Evolutionary conservation across 2,888 invertebrate species (phyloP).

Genomic region (Cylindroiulus punctatus): DNA sequence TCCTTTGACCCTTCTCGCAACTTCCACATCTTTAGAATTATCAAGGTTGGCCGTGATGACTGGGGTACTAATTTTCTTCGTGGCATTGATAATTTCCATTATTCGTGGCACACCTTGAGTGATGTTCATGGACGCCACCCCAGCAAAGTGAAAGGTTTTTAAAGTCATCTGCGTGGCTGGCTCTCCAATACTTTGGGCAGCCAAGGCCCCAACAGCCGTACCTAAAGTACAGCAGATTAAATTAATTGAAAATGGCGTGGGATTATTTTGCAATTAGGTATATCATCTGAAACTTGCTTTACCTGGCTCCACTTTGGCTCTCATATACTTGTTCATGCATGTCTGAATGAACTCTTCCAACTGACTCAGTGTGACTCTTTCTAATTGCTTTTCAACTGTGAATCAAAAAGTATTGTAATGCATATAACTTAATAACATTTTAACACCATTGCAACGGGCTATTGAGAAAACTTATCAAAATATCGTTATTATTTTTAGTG

Average conservation of each 20-base stretch:
- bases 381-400: constrained; percentile 62
- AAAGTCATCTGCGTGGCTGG: constrained; percentile 99
- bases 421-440: no score
- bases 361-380: constrained; percentile 76
- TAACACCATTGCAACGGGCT: no score
- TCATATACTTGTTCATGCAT: constrained; percentile 88
- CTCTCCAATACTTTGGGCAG: constrained; percentile 98
- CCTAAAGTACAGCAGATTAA: constrained; percentile 66
- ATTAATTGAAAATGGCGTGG: no score
- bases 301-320: constrained; percentile 88
- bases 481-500: no score
- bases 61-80: constrained; percentile 93
- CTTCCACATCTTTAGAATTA: constrained; percentile 80
- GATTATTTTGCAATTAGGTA: background rate
- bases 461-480: no score
- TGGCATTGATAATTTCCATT: constrained; percentile 99
- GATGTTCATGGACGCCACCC: constrained; percentile 99
- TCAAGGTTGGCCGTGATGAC: constrained; percentile 90
- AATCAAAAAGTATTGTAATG: background rate
- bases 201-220: constrained; percentile 97
- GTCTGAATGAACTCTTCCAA: constrained; percentile 79
- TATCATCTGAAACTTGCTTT: constrained; percentile 50
- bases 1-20: constrained; percentile 91
- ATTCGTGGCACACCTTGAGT: constrained; percentile 90
- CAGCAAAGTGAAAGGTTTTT: constrained; percentile 99